Evolutionary conservation across 2,797 vertebrate genomes (phyloP), one percentile per base, ranked within the genome.

Genomic region (Parambassis ranga): DNA sequence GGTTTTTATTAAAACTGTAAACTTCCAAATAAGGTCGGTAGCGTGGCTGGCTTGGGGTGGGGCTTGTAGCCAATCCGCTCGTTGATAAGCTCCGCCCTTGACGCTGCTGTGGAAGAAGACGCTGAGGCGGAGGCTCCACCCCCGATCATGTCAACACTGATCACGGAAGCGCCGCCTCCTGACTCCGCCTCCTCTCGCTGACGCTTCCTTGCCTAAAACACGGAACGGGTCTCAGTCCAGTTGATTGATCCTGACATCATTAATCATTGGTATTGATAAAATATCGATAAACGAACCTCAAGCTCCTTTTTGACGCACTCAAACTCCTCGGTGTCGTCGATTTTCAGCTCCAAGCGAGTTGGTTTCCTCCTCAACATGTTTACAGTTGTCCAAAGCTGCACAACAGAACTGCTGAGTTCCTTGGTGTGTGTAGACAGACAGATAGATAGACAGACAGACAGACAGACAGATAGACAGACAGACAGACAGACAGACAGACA

Each of bases 1-100:
- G n/a, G n/a, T n/a, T 42, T 18, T 30, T 10, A n/a, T 77, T 62
- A 98, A 89, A 97, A 98, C 80, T 98, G 95, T 78, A 98, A 93
- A 81, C 93, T 96, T 52, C 95, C 95, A 79, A 98, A 98, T 15
- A 97, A 90, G 0, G 95, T 94, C 0, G 95, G 92, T 52, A 96
- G 91, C 5, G 92, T 95, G 31, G 92, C 93, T 0, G 94, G 92
- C 80, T 98, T 97, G 26, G 95, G 95, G 79, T 97, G 95, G 0
- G 96, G 95, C 60, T 98, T 98, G 88, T 96, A 98, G 30, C 97
- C 97, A 15, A 98, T 98, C 36, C 97, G 90, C 55, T 98, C 97
- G 2, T 94, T 94, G 51, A 98, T 96, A 52, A 95, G 92, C 82
- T 98, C 96, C 69, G 94, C 93, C 77, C 95, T 90, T 7, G 87